Percentiles rank a stretch among this genome's conserved stretches.
phyloP scores from a whole-genome alignment of 2,888 invertebrate genomes.

The Tinea pellionella region DNA sequence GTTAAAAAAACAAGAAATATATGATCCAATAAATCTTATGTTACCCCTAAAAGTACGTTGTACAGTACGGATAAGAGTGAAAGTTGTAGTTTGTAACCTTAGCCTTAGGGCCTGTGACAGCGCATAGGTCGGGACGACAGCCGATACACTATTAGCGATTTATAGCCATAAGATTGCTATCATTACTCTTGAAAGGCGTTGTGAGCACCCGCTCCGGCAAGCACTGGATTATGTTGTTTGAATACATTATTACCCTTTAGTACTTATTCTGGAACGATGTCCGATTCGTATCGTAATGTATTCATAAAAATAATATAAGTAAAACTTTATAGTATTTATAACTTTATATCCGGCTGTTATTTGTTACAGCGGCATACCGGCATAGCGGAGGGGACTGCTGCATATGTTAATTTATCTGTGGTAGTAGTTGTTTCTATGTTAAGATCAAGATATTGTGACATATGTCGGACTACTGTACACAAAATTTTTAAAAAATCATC shows the following conservation, averaged over 20 bases:
- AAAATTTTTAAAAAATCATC: too few relatives aligned
- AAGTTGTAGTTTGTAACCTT: constrained; percentile 1
- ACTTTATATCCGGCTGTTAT: too few relatives aligned
- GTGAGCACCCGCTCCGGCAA: constrained; percentile 20
- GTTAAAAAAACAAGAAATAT: too few relatives aligned
- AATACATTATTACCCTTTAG: constrained; percentile 43
- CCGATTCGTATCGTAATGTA: background rate
- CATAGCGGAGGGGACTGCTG: too few relatives aligned
- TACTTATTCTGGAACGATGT: background rate
- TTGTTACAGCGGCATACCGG: too few relatives aligned
- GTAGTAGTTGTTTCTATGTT: too few relatives aligned
- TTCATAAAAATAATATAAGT: too few relatives aligned
- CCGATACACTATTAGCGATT: constrained; percentile 57
- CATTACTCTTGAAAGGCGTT: constrained; percentile 31
- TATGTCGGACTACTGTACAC: too few relatives aligned
- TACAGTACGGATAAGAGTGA: background rate
- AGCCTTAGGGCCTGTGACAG: constrained; percentile 5
- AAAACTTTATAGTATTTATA: too few relatives aligned
- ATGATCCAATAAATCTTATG: background rate
- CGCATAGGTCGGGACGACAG: constrained; percentile 29
- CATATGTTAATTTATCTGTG: too few relatives aligned
- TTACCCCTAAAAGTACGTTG: background rate
- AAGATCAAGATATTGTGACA: too few relatives aligned
- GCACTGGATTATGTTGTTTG: constrained; percentile 59
- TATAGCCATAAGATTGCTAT: constrained; percentile 61